phyloP scores from a whole-genome alignment of 92 coral and sea anemone genomes.

The Porites divaricata region DNA sequence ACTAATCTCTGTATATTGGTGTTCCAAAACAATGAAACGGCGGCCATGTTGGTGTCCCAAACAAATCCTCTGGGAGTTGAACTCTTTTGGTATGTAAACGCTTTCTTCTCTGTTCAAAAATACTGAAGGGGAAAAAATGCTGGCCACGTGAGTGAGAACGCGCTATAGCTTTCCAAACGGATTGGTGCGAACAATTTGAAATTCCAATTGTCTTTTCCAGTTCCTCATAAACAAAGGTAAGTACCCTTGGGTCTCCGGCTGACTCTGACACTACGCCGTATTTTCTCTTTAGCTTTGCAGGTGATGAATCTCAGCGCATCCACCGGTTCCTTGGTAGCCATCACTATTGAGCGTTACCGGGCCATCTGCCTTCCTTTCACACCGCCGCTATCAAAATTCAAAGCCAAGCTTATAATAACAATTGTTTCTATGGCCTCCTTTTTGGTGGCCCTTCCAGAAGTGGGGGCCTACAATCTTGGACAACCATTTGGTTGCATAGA shows the following conservation, averaged over 20 bases:
- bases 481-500: constrained; percentile 71
- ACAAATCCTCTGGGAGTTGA: no score
- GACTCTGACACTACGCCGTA: neutral
- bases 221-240: neutral
- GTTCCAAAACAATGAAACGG: no score
- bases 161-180: no score
- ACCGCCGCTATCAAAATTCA: constrained; percentile 80
- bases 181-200: no score
- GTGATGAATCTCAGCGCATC: constrained; percentile 92
- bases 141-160: no score
- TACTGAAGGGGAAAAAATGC: no score
- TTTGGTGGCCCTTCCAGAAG: constrained; percentile 83
- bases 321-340: constrained; percentile 89
- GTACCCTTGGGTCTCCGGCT: no score
- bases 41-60: no score
- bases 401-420: constrained; percentile 84
- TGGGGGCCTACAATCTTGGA: constrained; percentile 77
- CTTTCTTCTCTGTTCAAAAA: no score
- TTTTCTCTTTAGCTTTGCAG: constrained; percentile 36
- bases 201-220: no score
- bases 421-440: constrained; percentile 85
- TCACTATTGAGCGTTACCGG: constrained; percentile 92
- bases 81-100: no score
- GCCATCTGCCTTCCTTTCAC: constrained; percentile 94
- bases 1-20: no score